Conservation (phyloP, 2,888 invertebrate genomes). For the Euplagia quadripunctaria region DNA sequence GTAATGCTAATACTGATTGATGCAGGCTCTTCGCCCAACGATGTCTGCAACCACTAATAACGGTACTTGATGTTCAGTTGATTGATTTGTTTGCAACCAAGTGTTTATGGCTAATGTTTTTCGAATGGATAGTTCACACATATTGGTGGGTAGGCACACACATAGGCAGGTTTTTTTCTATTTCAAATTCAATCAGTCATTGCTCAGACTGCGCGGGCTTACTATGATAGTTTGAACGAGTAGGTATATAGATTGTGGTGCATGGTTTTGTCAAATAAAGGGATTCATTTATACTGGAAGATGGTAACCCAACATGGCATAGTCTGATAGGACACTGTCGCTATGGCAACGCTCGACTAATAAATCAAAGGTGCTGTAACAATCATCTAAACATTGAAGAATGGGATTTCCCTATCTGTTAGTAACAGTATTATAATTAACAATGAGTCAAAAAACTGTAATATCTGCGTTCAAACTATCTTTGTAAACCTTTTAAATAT, state of each 20-base stretch:
- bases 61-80: slow-evolving; percentile 21
- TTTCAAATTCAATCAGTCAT: neutral
- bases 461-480: neutral
- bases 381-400: neutral
- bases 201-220: too few relatives aligned
- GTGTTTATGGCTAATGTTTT: neutral
- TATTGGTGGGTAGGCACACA: neutral
- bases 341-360: neutral
- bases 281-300: neutral
- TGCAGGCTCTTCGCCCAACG: slow-evolving; percentile 14
- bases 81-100: slow-evolving; percentile 17
- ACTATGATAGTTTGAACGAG: too few relatives aligned
- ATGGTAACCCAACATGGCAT: neutral
- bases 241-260: neutral
- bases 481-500: neutral
- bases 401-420: neutral
- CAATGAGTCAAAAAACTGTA: neutral
- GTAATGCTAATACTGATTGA: slow-evolving; percentile 40
- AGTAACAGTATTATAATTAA: neutral
- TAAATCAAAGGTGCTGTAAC: neutral
- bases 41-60: slow-evolving; percentile 24
- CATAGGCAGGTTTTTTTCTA: neutral
- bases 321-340: neutral
- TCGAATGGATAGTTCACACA: slow-evolving; percentile 1
- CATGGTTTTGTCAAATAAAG: neutral